Percentiles rank a stretch among this genome's conserved stretches.
Evolutionary conservation across 2,888 invertebrate genomes (phyloP).

Genomic region (Drosophila sordidula): DNA sequence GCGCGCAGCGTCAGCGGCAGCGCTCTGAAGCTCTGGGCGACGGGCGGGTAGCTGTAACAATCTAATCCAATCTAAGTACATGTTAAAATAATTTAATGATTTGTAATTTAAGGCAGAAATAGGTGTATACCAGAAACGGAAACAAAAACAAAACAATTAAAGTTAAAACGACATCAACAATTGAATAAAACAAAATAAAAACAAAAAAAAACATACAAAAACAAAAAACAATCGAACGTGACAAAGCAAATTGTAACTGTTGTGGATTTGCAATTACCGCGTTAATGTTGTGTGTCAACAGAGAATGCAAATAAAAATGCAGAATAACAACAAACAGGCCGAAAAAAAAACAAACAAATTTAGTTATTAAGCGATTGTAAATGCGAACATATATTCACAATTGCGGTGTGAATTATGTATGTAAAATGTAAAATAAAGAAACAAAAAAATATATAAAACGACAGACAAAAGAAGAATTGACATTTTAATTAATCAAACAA

Average conservation of each 20-base stretch:
- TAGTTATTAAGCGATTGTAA: conserved; percentile 73
- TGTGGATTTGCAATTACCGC: conserved; percentile 43
- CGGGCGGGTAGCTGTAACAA: conserved; percentile 81
- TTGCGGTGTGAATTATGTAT: conserved; percentile 81
- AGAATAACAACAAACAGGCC: conserved; percentile 50
- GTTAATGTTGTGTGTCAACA: conserved; percentile 50
- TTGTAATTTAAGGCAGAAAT: conserved; percentile 74
- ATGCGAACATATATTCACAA: conserved; percentile 75
- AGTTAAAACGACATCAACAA: conserved; percentile 41
- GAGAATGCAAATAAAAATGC: conserved; percentile 31
- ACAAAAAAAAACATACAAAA: conserved; percentile 26
- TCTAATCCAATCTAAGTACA: conserved; percentile 80
- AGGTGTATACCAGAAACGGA: conserved; percentile 66
- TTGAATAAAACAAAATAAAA: conserved; percentile 45
- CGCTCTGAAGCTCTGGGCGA: conserved; percentile 67
- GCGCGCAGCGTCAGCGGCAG: conserved; percentile 52
- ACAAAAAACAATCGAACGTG: conserved; percentile 62
- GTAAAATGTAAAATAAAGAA: conserved; percentile 83
- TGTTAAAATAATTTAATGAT: conserved; percentile 80
- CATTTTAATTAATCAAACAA: neutral
- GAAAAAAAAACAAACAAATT: conserved; percentile 70
- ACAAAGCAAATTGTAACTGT: conserved; percentile 68
- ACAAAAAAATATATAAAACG: conserved; percentile 76
- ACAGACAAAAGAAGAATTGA: conserved; percentile 16
- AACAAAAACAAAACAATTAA: conserved; percentile 60